These are phyloP conservation scores for Pollenia angustigena DNA, from an alignment of 2,888 invertebrate genomes.

Conservation along the genomic window DNA sequence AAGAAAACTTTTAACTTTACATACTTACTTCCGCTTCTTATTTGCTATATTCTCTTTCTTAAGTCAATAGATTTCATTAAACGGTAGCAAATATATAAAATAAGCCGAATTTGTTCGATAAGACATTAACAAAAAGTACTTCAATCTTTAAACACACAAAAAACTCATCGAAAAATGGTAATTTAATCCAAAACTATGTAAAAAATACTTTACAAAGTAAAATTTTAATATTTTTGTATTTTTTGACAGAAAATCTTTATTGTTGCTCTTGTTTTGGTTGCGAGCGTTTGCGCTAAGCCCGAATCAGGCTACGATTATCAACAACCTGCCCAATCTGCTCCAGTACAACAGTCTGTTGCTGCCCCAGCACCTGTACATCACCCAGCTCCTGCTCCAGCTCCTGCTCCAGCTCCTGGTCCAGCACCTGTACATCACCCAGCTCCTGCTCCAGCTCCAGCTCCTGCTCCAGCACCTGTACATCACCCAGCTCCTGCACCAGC, in stretches of 20 bases:
- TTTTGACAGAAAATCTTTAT: conserved; percentile 66
- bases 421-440: too few species aligned
- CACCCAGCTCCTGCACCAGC: too few species aligned
- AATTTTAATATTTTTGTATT: not conserved
- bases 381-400: not conserved
- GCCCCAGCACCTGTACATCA: conserved; percentile 12
- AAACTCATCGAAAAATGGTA: conserved; percentile 38
- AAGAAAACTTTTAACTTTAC: not conserved
- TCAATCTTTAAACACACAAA: conserved; percentile 13
- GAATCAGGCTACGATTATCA: conserved; percentile 71
- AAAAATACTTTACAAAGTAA: not conserved
- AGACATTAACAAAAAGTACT: conserved; percentile 17
- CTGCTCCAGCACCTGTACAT: too few species aligned
- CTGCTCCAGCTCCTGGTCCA: not conserved
- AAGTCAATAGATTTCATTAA: not conserved
- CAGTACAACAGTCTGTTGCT: conserved; percentile 19
- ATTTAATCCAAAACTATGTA: not conserved
- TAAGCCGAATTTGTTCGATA: not conserved
- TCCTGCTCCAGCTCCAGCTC: too few species aligned
- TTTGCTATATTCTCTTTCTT: not conserved
- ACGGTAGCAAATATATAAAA: conserved; percentile 22
- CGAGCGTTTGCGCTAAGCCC: conserved; percentile 64
- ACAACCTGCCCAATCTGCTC: conserved; percentile 40
- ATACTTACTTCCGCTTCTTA: conserved; percentile 13
- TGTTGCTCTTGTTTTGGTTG: conserved; percentile 58